Evolutionary conservation across 2,888 invertebrate genomes (phyloP), one percentile per base, ranked within the genome.

Genomic region (Lepidocyrtoides sp.): DNA sequence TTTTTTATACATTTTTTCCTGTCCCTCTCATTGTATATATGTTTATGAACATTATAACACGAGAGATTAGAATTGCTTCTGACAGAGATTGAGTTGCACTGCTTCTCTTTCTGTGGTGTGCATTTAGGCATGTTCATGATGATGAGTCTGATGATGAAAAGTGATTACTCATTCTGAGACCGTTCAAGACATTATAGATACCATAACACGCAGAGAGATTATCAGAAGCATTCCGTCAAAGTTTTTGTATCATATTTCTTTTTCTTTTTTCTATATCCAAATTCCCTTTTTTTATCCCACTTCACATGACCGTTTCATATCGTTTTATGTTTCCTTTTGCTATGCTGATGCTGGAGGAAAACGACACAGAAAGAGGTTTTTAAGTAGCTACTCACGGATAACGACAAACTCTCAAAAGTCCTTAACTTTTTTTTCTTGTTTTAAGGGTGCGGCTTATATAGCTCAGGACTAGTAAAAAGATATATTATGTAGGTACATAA

Each of bases 101-200:
- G 41, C 41, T 51, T 69, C 36, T 69, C 36, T 69, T 44, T 23
- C n/a, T 75, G 75, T 75, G 75, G 75, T 48, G 57, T 82, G 57
- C 81, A 69, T 26, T 75, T 77, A 29, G 17, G 36, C 32, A 48
- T 86, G 60, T 75, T 36, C 20, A 54, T 51, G 69, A 54, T 54
- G 82, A 82, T 69, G 66, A 69, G 10, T 41, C 41, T 69, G 66
- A 87, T 32, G 88, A 83, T 75, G 83, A 89, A 89, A 89, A 89
- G 89, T 89, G 89, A 83, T 89, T 89, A 89, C 90, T 90, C 90
- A 90, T 90, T 90, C 84, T 63, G 51, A 60, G 48, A 66, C 90
- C 84, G 84, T 84, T 84, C 69, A 63, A 84, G 69, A 84, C 84
- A 84, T 89, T 89, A 84, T 12, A 77, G 29, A 79, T 54, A 57